phyloP scores from a whole-genome alignment of 2,888 invertebrate genomes.

The Ophioninae sp. region DNA sequence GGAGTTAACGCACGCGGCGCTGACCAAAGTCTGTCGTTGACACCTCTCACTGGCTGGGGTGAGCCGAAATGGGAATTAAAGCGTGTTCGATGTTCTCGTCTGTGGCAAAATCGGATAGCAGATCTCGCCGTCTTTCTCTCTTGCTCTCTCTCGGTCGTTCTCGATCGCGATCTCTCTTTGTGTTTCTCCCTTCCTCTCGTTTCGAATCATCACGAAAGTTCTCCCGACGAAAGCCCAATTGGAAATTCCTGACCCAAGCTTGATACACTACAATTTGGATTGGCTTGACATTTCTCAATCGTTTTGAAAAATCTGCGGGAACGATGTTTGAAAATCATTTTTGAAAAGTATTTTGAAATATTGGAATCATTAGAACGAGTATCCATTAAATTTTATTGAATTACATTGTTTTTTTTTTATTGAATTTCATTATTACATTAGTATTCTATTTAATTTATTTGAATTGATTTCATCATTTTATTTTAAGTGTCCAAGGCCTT shows the following conservation, averaged over 20 bases:
- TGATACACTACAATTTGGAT: constrained; percentile 42
- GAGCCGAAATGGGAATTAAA: constrained; percentile 22
- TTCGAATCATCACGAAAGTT: constrained; percentile 47
- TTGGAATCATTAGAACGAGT: too few species aligned
- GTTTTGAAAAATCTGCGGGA: too few species aligned
- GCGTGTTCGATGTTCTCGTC: constrained; percentile 33
- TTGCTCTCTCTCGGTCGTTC: constrained; percentile 17
- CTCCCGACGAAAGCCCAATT: constrained; percentile 50
- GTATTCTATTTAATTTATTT: too few species aligned
- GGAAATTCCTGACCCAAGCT: constrained; percentile 49
- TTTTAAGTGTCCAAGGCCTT: too few species aligned
- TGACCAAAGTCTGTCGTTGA: constrained; percentile 71
- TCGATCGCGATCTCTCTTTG: neutral
- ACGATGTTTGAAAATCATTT: too few species aligned
- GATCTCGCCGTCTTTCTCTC: constrained; percentile 3
- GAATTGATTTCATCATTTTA: too few species aligned
- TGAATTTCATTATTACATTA: too few species aligned
- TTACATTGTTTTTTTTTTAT: too few species aligned
- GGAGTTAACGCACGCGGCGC: constrained; percentile 66
- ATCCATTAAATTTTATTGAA: too few species aligned
- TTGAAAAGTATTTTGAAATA: too few species aligned
- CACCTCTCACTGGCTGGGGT: constrained; percentile 64
- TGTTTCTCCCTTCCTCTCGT: neutral
- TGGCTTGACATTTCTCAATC: constrained; percentile 2
- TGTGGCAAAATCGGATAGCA: constrained; percentile 30